Conservation (phyloP, 2,113 vertebrate genomes). For the Ptyas mucosa region DNA sequence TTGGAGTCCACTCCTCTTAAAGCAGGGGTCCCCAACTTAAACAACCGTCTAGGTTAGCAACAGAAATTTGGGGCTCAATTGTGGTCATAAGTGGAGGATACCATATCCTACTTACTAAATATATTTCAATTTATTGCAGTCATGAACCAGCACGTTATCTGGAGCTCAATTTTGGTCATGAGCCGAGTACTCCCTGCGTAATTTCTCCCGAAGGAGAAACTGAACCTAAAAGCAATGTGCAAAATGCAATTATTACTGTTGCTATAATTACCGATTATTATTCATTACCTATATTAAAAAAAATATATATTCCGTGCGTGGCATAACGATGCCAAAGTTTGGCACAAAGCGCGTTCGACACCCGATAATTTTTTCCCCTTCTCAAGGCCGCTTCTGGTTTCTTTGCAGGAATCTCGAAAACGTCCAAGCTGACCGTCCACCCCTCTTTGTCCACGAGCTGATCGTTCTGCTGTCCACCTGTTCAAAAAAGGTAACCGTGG, state of each 20-base stretch:
- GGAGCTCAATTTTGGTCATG: not conserved
- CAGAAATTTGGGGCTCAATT: not conserved
- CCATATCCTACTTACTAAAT: too few species aligned
- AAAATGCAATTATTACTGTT: not conserved
- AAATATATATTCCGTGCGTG: not conserved
- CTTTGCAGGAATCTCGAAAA: slow-evolving; percentile 85
- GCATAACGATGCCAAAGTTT: not conserved
- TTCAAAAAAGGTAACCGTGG: slow-evolving; percentile 72
- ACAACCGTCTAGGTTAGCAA: not conserved
- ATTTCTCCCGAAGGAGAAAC: not conserved
- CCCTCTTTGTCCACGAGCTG: slow-evolving; percentile 78
- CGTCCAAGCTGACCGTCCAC: slow-evolving; percentile 78
- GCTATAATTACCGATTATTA: not conserved
- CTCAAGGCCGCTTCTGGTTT: not conserved
- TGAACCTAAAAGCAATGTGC: not conserved
- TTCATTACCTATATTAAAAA: not conserved
- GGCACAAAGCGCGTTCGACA: rapidly evolving
- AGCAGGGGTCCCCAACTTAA: not conserved
- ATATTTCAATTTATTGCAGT: too few species aligned
- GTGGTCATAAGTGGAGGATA: not conserved
- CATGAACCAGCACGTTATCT: too few species aligned
- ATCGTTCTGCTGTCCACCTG: slow-evolving; percentile 78
- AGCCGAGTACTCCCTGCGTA: not conserved
- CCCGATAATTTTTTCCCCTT: not conserved
- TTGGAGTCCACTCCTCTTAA: not conserved